Base-by-base conservation (phyloP, 2,113 vertebrate species). In the Hylia prasina region DNA sequence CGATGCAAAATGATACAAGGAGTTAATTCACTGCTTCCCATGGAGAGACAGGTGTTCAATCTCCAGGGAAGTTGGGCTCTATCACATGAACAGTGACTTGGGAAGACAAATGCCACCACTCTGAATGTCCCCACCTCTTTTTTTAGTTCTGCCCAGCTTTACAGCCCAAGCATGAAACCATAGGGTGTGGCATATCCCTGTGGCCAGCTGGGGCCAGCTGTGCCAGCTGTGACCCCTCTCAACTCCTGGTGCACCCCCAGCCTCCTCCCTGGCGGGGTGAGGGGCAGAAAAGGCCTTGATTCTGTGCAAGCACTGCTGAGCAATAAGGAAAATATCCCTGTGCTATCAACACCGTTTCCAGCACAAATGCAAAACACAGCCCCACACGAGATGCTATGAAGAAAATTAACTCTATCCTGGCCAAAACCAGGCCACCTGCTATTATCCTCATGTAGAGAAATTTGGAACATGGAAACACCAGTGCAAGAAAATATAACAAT, bases 51-150 rank as follows among this genome's bases (percentile, higher is more conserved):
- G 53, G 13, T 54, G 35, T 37, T 48, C 35, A 61, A 6, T 42
- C 15, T 42, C 21, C 15, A 42, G n/a, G n/a, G n/a, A 54, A 48
- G 18, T 0, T 47, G 13, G 7, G 31, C 13, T 91, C 33, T 25
- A 42, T 53, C 39, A 37, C 6, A 13, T 0, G 0, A 28, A 25
- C 30, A 30, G 16, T 40, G 61, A 45, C n/a, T 68, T n/a, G 16
- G 16, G 24, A 40, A 30, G 40, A 47, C 28, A 75, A 75, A 60
- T 15, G 16, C 8, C 20, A 15, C 16, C 27, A 17, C 19, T 40
- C 37, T 60, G 16, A 73, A 47, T 14, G 19, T 39, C 7, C 7
- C 7, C 5, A 2, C 1, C 2, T 5, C 3, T 20, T 47, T 66
- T 37, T 37, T 12, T 13, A 54, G 53, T n/a, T 75, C 40, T 1